Percentiles rank a stretch among this genome's conserved stretches.
Evolutionary conservation across 2,113 vertebrate species (phyloP).

Genomic region (Nothoprocta pentlandii): DNA sequence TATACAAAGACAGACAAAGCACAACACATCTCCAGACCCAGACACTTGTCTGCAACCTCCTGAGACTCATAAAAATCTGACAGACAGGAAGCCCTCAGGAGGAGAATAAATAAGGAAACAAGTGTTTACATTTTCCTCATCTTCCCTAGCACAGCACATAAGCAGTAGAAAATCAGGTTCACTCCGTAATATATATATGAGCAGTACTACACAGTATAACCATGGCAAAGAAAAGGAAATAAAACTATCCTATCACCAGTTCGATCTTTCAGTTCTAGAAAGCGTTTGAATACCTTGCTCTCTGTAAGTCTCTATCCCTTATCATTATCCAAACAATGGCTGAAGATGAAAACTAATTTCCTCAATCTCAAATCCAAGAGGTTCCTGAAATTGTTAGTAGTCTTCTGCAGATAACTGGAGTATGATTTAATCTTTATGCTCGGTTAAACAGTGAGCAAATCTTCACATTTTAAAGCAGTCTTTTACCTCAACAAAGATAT

Average conservation of each 20-base stretch:
- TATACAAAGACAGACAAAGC: neutral
- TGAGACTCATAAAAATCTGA: neutral
- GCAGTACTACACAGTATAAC: neutral
- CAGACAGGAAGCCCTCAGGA: neutral
- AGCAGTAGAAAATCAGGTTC: neutral
- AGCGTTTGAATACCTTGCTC: slow-evolving; percentile 3
- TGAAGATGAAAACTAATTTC: slow-evolving; percentile 21
- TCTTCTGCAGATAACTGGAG: neutral
- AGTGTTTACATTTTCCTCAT: neutral
- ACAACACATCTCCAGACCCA: neutral
- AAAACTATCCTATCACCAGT: neutral
- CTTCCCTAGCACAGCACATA: neutral
- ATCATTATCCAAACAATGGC: neutral
- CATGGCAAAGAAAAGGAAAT: neutral
- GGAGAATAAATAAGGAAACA: neutral
- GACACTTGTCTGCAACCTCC: neutral
- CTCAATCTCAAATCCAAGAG: neutral
- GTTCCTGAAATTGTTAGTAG: neutral
- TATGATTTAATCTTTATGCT: neutral
- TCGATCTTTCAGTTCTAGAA: neutral
- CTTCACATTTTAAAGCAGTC: neutral
- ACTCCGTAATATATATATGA: neutral
- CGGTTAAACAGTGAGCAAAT: neutral
- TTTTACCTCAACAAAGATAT: neutral
- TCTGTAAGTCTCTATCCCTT: neutral